A percentile compares a stretch with the other conserved stretches of the same genome.
Conservation (phyloP, 2,888 invertebrate genomes). For the Ophraella communa region DNA sequence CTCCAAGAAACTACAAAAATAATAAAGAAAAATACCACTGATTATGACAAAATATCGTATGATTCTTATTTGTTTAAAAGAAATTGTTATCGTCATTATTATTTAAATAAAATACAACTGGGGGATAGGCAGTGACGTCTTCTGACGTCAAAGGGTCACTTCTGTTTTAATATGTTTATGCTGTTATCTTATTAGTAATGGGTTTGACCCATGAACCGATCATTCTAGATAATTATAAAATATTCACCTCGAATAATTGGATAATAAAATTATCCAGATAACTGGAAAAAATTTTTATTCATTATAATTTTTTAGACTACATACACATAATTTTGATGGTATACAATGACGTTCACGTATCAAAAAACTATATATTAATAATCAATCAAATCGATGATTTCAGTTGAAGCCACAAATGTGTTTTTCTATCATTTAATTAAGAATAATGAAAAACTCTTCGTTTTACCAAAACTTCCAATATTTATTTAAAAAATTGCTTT, state of each 20-base stretch:
- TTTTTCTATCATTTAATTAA: too few relatives aligned
- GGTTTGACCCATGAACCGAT: conserved; percentile 4
- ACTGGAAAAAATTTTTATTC: not conserved
- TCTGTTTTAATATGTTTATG: not conserved
- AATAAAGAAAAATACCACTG: not conserved
- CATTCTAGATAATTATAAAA: conserved; percentile 10
- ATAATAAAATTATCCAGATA: not conserved
- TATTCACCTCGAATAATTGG: conserved; percentile 11
- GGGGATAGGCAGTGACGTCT: conserved; percentile 17
- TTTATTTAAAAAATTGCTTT: too few relatives aligned
- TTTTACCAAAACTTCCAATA: too few relatives aligned
- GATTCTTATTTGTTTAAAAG: conserved; percentile 13
- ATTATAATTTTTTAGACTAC: too few relatives aligned
- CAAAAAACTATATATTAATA: too few relatives aligned
- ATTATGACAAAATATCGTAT: conserved; percentile 15
- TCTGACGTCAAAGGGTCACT: conserved; percentile 19
- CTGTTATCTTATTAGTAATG: conserved; percentile 14
- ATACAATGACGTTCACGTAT: not conserved
- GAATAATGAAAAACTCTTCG: too few relatives aligned
- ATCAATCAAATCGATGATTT: too few relatives aligned
- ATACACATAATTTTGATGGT: too few relatives aligned
- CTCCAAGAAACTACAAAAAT: conserved; percentile 2
- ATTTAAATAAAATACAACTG: conserved; percentile 12
- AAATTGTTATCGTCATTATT: conserved; percentile 8
- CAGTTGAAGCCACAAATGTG: too few relatives aligned